These are phyloP conservation scores for Butorides virescens DNA, from an alignment of 2,113 vertebrate species.

Conservation along the genomic window DNA sequence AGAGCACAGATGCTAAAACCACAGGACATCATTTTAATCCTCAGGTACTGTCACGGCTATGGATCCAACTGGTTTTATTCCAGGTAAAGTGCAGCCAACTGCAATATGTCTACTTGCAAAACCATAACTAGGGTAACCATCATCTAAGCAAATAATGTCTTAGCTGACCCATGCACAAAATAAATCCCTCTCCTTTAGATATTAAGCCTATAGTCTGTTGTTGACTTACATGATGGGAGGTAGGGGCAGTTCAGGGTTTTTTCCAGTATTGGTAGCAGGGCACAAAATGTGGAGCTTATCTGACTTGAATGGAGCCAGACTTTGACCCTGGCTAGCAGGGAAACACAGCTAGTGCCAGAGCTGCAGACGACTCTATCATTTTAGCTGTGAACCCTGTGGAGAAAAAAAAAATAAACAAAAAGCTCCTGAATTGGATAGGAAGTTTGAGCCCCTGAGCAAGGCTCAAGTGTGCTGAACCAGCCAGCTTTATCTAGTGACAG, in stretches of 20 bases:
- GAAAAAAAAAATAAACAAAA: neutral
- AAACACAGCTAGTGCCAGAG: neutral
- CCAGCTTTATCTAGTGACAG: neutral
- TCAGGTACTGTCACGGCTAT: constrained; percentile 44
- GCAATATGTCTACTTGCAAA: constrained; percentile 12
- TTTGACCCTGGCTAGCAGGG: neutral
- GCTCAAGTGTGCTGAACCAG: neutral
- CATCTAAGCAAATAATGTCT: constrained; percentile 8
- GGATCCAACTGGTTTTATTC: constrained; percentile 45
- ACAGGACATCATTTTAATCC: constrained; percentile 62
- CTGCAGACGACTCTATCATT: neutral
- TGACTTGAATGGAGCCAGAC: neutral
- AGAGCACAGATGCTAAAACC: constrained; percentile 64
- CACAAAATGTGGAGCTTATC: neutral
- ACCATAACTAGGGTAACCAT: neutral
- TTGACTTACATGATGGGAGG: neutral
- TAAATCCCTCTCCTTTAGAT: neutral
- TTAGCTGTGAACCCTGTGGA: neutral
- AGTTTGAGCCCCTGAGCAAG: neutral
- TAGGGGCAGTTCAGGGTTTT: neutral
- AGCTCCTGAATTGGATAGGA: neutral
- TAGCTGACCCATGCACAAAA: neutral
- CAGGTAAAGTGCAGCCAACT: constrained; percentile 23
- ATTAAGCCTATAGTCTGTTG: neutral
- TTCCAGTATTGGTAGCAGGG: neutral